phyloP scores from a whole-genome alignment of 2,113 vertebrate species.

The Excalfactoria chinensis region DNA sequence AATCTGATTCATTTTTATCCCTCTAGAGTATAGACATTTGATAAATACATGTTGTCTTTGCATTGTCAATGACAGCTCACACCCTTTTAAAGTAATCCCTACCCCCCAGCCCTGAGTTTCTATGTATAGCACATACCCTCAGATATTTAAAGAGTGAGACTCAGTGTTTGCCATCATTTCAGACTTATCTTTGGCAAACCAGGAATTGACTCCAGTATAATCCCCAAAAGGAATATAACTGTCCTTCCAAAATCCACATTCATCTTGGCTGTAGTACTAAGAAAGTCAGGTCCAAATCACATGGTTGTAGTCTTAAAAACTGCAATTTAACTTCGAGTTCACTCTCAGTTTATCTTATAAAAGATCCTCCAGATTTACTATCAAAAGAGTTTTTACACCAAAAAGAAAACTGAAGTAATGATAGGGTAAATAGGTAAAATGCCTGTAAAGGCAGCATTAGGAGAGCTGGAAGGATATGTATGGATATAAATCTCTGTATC shows the following conservation, averaged over 20 bases:
- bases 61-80: background rate
- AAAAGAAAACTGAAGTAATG: background rate
- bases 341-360: background rate
- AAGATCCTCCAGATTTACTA: background rate
- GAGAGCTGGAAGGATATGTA: background rate
- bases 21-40: background rate
- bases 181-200: slow-evolving; percentile 70
- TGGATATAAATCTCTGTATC: background rate
- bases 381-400: background rate
- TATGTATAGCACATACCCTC: slow-evolving; percentile 14
- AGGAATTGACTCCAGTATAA: slow-evolving; percentile 49
- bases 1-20: background rate
- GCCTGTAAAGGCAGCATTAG: background rate
- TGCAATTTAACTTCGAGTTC: slow-evolving; percentile 38
- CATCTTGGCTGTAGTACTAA: background rate
- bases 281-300: slow-evolving; percentile 32
- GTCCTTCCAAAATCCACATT: slow-evolving; percentile 63
- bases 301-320: background rate
- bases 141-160: slow-evolving; percentile 54
- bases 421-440: background rate
- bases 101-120: background rate
- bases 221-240: slow-evolving; percentile 43
- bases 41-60: slow-evolving; percentile 20
- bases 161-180: slow-evolving; percentile 52
- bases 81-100: slow-evolving; percentile 27